Percentiles rank a stretch among this genome's conserved stretches.
phyloP scores from a whole-genome alignment of 23 tunicate genomes.

The Styela clava region DNA sequence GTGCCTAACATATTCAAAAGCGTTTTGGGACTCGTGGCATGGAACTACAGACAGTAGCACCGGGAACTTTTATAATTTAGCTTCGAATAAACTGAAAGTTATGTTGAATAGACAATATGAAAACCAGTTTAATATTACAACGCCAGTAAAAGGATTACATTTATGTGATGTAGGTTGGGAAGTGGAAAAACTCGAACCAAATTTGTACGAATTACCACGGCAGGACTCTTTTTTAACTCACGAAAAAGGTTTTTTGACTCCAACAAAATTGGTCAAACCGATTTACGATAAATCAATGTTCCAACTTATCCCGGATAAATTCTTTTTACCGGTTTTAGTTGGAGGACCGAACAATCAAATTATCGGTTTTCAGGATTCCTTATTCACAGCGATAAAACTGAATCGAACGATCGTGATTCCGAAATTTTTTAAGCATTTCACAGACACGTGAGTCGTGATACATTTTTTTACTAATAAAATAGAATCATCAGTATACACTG shows the following conservation, averaged over 20 bases:
- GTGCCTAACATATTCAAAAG: not conserved
- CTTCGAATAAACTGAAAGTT: not conserved
- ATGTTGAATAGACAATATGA: not conserved
- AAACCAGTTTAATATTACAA: not conserved
- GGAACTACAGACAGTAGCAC: not conserved
- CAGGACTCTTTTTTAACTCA: not conserved
- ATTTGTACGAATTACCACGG: not conserved
- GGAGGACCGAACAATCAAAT: constrained; percentile 26
- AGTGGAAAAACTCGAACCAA: not conserved
- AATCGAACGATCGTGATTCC: constrained; percentile 23
- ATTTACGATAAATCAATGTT: not conserved
- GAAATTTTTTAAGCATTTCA: constrained; percentile 12
- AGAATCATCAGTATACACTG: too few relatives aligned
- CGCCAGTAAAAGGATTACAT: not conserved
- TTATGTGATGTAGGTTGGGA: not conserved
- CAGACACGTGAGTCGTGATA: constrained; percentile 17
- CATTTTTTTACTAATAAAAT: too few relatives aligned
- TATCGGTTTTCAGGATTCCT: not conserved
- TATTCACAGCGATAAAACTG: constrained; percentile 13
- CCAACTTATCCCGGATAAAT: not conserved
- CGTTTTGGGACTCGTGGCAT: not conserved
- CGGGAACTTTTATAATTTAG: not conserved
- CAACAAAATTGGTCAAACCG: not conserved
- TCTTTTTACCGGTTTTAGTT: not conserved
- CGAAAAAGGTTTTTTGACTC: not conserved